Base-by-base conservation (phyloP, 2,113 vertebrate genomes). In the Morone saxatilis region DNA sequence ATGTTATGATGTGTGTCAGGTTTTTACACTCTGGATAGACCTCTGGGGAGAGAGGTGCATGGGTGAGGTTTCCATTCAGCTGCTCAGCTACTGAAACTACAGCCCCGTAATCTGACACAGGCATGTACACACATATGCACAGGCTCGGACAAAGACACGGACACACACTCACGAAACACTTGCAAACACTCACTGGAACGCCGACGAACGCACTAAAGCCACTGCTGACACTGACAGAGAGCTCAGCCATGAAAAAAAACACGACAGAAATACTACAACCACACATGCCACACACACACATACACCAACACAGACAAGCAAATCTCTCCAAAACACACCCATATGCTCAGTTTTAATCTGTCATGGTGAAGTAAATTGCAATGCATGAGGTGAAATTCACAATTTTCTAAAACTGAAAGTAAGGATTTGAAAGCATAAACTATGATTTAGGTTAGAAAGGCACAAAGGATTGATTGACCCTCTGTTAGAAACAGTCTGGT, bases 1-100 rank as follows among this genome's bases (percentile, higher is more conserved):
- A 73, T 56, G 69, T 85, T 66, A 82, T 61, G 72, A 88, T 59
- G 88, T 85, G 67, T 81, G 84, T 85, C 87, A 83, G 71, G 62
- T 69, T 77, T 85, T 78, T 74, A 63, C 50, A 48, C 71, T 65
- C 20, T 57, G 54, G 56, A 65, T 38, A 47, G 57, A 84, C 50
- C 71, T 66, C 71, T 13, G 62, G 48, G 60, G 45, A 74, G 38
- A 67, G 62, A 77, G 50, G 25, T 51, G 81, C 43, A 66, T 6
- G 43, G 51, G 17, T 68, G 60, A 57, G 47, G 76, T 69, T 86
- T 70, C 67, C 57, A 76, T 80, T 86, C 53, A 54, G 38, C 66
- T 69, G 70, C 76, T 69, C 51, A 54, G 76, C 60, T 75, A 43
- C 48, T 60, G 25, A 57, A 76, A 66, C 66, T 22, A 8, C 59